These are phyloP conservation scores for Kryptolebias marmoratus DNA, from an alignment of 2,113 vertebrate genomes.

Conservation along the genomic window DNA sequence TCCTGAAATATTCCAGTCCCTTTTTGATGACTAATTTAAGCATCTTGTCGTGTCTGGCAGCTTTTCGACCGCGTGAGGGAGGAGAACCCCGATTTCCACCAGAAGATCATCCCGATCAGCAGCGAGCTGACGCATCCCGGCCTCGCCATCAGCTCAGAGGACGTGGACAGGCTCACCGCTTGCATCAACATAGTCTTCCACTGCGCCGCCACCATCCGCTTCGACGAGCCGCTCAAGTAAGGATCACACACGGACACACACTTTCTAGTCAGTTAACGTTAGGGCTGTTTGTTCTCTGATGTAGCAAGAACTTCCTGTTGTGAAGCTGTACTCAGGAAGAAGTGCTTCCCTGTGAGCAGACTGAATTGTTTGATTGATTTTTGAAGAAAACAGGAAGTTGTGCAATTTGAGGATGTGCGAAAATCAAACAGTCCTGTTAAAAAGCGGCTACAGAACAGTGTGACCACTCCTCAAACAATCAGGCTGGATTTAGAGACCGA, in stretches of 20 bases:
- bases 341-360: not conserved
- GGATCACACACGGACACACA: not conserved
- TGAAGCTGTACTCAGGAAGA: slow-evolving; percentile 1
- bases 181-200: slow-evolving; percentile 92
- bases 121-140: slow-evolving; percentile 90
- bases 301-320: slow-evolving; percentile 21
- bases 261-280: too few relatives aligned
- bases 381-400: slow-evolving; percentile 19
- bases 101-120: slow-evolving; percentile 91
- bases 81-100: slow-evolving; percentile 87
- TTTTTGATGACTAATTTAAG: not conserved
- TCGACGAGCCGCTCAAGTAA: slow-evolving; percentile 92
- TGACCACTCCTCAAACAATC: not conserved
- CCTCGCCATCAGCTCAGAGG: slow-evolving; percentile 88
- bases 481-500: too few relatives aligned
- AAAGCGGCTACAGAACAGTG: not conserved
- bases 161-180: slow-evolving; percentile 84
- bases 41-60: slow-evolving; percentile 68
- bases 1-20: not conserved
- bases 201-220: slow-evolving; percentile 95
- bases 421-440: not conserved
- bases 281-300: not conserved
- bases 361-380: not conserved
- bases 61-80: slow-evolving; percentile 93
- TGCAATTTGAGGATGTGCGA: slow-evolving; percentile 15